A percentile compares a stretch with the other conserved stretches of the same genome.
Conservation (phyloP, 2,113 vertebrate species). For the Chelonoidis abingdonii region DNA sequence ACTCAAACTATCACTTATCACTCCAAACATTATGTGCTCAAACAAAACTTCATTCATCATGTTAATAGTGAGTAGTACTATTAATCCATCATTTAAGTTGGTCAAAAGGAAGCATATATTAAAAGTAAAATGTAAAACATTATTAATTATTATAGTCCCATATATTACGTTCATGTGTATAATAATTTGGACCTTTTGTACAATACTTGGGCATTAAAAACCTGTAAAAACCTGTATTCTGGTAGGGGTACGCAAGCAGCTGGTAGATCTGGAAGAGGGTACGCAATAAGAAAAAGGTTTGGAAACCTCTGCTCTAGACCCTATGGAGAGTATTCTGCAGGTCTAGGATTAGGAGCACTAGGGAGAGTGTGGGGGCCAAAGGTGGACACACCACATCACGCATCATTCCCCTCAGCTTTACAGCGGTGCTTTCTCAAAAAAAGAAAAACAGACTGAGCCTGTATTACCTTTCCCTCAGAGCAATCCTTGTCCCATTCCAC, state of each 20-base stretch:
- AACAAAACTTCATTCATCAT: no score
- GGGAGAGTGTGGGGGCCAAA: neutral
- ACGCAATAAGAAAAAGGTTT: neutral
- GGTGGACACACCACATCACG: neutral
- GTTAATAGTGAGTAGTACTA: neutral
- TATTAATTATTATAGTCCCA: no score
- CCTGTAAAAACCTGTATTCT: neutral
- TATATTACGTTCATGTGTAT: no score
- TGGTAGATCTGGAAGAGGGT: neutral
- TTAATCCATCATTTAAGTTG: neutral
- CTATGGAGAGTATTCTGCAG: neutral
- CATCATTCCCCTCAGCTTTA: neutral
- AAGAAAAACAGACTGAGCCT: no score
- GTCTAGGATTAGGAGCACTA: neutral
- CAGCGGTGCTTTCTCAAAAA: neutral
- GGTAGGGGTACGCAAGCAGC: neutral
- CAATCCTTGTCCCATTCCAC: neutral
- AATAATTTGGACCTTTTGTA: neutral
- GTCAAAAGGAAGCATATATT: neutral
- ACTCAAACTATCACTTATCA: no score
- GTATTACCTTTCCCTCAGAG: neutral
- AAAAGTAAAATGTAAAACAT: neutral
- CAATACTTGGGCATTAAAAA: neutral
- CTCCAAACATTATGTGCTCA: no score
- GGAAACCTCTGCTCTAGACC: neutral